Evolutionary conservation across 2,888 invertebrate genomes (phyloP), one percentile per base, ranked within the genome.

Genomic region (Torymus aiolomorphi): DNA sequence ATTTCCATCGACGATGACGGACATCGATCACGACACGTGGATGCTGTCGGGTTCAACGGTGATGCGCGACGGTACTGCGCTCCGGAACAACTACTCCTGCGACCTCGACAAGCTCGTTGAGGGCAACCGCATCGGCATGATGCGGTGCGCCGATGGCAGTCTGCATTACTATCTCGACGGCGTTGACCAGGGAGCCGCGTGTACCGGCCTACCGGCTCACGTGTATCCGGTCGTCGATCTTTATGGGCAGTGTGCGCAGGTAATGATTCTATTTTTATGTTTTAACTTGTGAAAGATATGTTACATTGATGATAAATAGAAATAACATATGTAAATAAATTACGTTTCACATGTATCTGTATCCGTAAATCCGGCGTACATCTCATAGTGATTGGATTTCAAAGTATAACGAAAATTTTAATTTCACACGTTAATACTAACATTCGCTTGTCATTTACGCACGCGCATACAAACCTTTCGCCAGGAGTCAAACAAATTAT

Each of bases 191-290:
- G 97, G 97, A 14, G 92, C 94, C 24, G 97, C 97, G 1, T 96
- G 96, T 90, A 93, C 94, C 74, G 95, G 95, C 80, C 93, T 96
- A 3, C 95, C 95, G 80, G 91, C 93, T 56, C 96, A 95, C 89
- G 94, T 98, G 75, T 98, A 96, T 91, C 97, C 97, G 2, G 97
- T 98, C n/a, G 94, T 98, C 70, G 98, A 98, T 91, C 92, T 98
- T 72, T 98, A 97, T 87, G 98, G 98, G 0, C 97, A 97, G 88
- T 98, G 98, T 90, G 96, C 97, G 1, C 97, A 98, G 93, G 97
- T 97, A 18, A 94, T 91, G 83, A 89, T 24, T 16, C 13, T 16
- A 4, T 49, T 16, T 54, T 54, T 5, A 42, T 56, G 31, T 31
- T 16, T 2, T 14, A 31, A 52, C 13, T 18, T 31, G 31, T 2